Evolutionary conservation across 2,113 vertebrate species (phyloP).

Genomic region (Vidua macroura): DNA sequence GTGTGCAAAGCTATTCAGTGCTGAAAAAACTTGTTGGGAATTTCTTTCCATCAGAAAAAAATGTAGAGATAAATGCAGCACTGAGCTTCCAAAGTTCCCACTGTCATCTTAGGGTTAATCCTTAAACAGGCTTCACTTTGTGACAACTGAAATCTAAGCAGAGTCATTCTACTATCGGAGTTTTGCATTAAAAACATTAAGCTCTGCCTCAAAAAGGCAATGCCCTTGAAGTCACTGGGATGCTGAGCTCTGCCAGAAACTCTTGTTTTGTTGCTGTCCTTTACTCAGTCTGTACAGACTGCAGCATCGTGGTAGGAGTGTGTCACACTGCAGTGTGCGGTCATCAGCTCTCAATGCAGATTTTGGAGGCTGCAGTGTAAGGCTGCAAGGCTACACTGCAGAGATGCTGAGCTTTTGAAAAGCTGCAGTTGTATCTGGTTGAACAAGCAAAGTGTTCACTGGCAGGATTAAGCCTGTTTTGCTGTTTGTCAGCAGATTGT

Average conservation of each 20-base stretch:
- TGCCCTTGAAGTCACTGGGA: background rate
- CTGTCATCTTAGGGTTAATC: background rate
- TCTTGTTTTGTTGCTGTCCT: background rate
- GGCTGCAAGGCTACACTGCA: slow-evolving; percentile 26
- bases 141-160: background rate
- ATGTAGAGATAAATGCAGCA: background rate
- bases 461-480: background rate
- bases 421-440: background rate
- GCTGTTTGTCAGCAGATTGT: background rate
- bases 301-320: background rate
- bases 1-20: background rate
- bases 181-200: background rate
- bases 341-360: background rate
- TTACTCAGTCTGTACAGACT: background rate
- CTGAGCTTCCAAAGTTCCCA: background rate
- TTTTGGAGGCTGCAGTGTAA: background rate
- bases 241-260: background rate
- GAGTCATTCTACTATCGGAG: background rate
- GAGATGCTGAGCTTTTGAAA: background rate
- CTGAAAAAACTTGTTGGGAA: background rate
- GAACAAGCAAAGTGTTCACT: background rate
- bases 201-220: background rate
- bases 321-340: background rate
- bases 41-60: background rate
- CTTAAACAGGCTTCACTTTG: background rate